These are phyloP conservation scores for Gavia stellata DNA, from an alignment of 2,113 vertebrate species.

Conservation along the genomic window DNA sequence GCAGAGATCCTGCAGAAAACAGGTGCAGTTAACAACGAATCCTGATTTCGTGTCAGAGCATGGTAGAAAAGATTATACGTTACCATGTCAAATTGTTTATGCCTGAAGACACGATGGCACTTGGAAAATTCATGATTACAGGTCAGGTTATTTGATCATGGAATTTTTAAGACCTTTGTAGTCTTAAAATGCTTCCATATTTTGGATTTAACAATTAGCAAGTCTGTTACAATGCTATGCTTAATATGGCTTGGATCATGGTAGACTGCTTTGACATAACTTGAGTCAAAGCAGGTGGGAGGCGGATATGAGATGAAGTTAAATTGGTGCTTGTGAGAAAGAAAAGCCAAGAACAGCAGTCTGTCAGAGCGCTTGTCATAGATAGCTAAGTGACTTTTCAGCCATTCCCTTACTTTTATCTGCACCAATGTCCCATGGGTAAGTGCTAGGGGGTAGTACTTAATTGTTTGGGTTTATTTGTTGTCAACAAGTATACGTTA, in stretches of 20 bases:
- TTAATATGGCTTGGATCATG: not conserved
- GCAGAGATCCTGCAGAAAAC: slow-evolving; percentile 13
- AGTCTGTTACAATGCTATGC: not conserved
- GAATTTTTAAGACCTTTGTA: not conserved
- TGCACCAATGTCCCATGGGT: not conserved
- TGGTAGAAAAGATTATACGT: not conserved
- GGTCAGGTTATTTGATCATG: not conserved
- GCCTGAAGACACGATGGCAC: not conserved
- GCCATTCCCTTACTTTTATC: not conserved
- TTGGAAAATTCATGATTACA: not conserved
- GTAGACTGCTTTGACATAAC: not conserved
- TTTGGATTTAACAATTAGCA: not conserved
- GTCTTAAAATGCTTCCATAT: not conserved
- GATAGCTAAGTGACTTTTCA: not conserved
- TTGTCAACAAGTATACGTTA: not conserved
- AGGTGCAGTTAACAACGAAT: not conserved
- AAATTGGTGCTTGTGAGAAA: not conserved
- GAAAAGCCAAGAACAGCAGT: not conserved
- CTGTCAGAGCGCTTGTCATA: not conserved
- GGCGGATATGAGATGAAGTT: not conserved
- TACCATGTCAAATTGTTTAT: not conserved
- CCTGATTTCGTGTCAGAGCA: not conserved
- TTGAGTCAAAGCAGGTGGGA: slow-evolving; percentile 9
- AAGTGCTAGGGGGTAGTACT: not conserved
- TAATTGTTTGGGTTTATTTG: slow-evolving; percentile 15